Evolutionary conservation across 2,888 invertebrate genomes (phyloP), one percentile per base, ranked within the genome.

Genomic region (Cerastoderma edule): DNA sequence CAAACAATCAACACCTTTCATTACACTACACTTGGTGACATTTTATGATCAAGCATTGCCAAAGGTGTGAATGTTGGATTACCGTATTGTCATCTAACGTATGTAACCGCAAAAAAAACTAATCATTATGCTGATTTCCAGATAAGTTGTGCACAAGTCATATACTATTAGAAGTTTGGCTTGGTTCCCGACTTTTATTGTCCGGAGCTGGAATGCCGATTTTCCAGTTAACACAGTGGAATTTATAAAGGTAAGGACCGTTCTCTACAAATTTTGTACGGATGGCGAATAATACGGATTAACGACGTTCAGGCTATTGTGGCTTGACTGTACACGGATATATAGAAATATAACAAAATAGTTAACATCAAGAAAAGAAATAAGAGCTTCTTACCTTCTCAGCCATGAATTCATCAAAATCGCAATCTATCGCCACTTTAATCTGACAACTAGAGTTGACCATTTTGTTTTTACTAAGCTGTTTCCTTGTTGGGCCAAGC

Each of bases 351-450:
- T n/a, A n/a, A n/a, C 19, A 10, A 13, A 44, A 44, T 44, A 13
- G 19, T 13, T 13, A 44, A 44, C 19, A 44, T 13, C 19, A 10
- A 19, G 53, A 22, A 53, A 28, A 19, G 28, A 6, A 22, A n/a
- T 16, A 16, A n/a, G 22, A 50, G 50, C n/a, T 10, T 39, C 50
- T 48, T 83, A 93, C 93, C 93, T 96, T 96, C 83, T 96, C 96
- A 79, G 95, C 95, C 99, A 99, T 99, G 65, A 97, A 93, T 82
- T 96, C 94, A 91, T 98, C 97, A 92, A 97, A 98, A 89, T 97
- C 96, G 89, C 98, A 95, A 92, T 99, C 99, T 83, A 99, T 95
- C 22, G 96, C 96, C 22, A 99, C 94, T 68, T 94, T 94, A 68
- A 95, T 94, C 93, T 95, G 95, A 90, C 95, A 96, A 66, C 94